Evolutionary conservation across 2,113 vertebrate species (phyloP), one percentile per base, ranked within the genome.

Genomic region (Mesitornis unicolor): DNA sequence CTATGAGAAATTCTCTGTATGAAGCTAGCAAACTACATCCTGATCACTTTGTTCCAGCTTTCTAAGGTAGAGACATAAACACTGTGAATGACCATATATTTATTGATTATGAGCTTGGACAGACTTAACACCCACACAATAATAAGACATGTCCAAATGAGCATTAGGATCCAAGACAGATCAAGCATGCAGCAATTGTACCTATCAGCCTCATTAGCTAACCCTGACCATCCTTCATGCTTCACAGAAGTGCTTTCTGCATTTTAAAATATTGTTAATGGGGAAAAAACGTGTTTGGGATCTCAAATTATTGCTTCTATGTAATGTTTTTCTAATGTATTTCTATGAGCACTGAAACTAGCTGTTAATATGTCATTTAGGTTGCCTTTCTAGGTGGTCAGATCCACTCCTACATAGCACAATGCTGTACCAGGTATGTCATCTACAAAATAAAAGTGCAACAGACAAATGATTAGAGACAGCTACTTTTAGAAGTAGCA

Each of bases 131-230:
- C 89, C 87, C 89, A 87, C 64, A 40, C 77, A 74, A 90, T 94
- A 93, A 96, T 91, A 91, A 76, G 80, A 65, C 53, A 73, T 65
- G 60, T 93, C 40, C 95, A 94, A 96, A 95, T 91, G 75, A 96
- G 91, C 82, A 70, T 82, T 96, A 94, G 94, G 50, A 87, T 76
- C 87, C 75, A 85, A 91, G 93, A 74, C 91, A 77, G 42, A 82
- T 96, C 84, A 97, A 93, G 88, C 56, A 53, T 95, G 65, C 48
- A 93, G 63, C 84, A 94, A 73, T 87, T 95, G 63, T 96, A 71
- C 74, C 93, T 94, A 54, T 75, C 70, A 96, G 68, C 65, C 96
- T 95, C 94, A 83, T 95, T 93, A 96, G 88, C 84, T 96, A 86
- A 81, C 69, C 64, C 89, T 94, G 83, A 64, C 35, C 86, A 86